Percentiles rank a stretch among this genome's conserved stretches.
Conservation (phyloP, 1,140 invertebrate species). For the Gryllus bimaculatus region DNA sequence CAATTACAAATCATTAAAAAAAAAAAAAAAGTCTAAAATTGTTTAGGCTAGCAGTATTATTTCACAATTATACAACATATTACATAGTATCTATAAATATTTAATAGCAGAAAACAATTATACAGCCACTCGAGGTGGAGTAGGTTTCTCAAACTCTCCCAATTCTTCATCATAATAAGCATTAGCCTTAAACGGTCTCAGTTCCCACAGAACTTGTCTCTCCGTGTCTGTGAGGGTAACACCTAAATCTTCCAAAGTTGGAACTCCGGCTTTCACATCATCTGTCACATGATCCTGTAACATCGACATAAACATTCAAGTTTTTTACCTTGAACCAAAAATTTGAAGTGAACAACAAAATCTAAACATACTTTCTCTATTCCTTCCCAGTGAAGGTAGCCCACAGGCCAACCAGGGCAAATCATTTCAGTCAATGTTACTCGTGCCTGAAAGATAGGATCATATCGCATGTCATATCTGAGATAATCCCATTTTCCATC, state of each 20-base stretch:
- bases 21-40: too few relatives aligned
- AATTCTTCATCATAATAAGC: conserved; percentile 62
- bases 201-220: conserved; percentile 64
- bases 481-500: conserved; percentile 51
- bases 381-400: conserved; percentile 60
- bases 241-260: conserved; percentile 80
- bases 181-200: conserved; percentile 51
- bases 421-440: conserved; percentile 49
- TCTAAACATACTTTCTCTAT: conserved; percentile 59
- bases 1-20: too few relatives aligned
- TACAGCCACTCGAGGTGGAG: conserved; percentile 38
- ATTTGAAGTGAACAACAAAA: background rate
- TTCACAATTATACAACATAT: too few relatives aligned
- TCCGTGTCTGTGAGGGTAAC: conserved; percentile 65
- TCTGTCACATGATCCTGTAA: conserved; percentile 17
- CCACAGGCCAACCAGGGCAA: conserved; percentile 52
- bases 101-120: too few relatives aligned
- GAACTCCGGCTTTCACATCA: conserved; percentile 39
- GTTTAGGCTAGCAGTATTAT: too few relatives aligned
- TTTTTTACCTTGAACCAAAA: background rate
- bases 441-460: conserved; percentile 57
- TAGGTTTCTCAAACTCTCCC: conserved; percentile 61
- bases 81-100: too few relatives aligned
- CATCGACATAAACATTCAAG: background rate
- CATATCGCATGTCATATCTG: conserved; percentile 58